Evolutionary conservation across 2,113 vertebrate species (phyloP), one percentile per base, ranked within the genome.

Genomic region (Oncorhynchus mykiss): DNA sequence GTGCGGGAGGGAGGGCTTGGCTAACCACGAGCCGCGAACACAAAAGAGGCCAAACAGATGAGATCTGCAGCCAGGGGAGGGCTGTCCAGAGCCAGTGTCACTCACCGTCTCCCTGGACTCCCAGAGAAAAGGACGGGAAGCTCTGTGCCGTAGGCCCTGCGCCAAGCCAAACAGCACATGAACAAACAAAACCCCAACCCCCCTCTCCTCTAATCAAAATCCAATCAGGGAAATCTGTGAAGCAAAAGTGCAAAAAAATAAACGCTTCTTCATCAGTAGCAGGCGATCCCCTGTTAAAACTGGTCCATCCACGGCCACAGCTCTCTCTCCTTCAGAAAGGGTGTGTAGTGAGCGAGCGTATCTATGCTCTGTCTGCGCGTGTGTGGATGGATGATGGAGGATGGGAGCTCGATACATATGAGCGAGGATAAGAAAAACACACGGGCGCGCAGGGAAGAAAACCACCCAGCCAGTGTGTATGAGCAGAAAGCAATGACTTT

Each of bases 41-140:
- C 94, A 95, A 45, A 45, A 93, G 94, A 90, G 80, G 88, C 88
- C 91, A 59, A 72, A 72, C 70, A 72, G 82, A 78, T 82, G 86
- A 84, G 76, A 70, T 80, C 85, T 72, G 76, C 27, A 75, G 75
- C 75, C 11, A 81, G 73, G 34, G 75, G 68, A 77, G 87, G 80
- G 86, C 74, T 80, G 80, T 78, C 76, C 79, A 79, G 31, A 75
- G 75, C 7, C 70, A 49, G 7, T 72, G 14, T 71, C 45, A 67
- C 57, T 76, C 70, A 68, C 71, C 51, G 67, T 48, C 74, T 76
- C 68, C 49, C 60, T 67, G 24, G 78, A 75, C 72, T 72, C 75
- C 59, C 59, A 22, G n/a, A 62, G 9, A 45, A 45, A 45, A 45
- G 59, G 59, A 62, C 39, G 67, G 65, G 65, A 67, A 29, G 16